Conservation (phyloP, 2,888 invertebrate species). For the Drosophila nigricruria region DNA sequence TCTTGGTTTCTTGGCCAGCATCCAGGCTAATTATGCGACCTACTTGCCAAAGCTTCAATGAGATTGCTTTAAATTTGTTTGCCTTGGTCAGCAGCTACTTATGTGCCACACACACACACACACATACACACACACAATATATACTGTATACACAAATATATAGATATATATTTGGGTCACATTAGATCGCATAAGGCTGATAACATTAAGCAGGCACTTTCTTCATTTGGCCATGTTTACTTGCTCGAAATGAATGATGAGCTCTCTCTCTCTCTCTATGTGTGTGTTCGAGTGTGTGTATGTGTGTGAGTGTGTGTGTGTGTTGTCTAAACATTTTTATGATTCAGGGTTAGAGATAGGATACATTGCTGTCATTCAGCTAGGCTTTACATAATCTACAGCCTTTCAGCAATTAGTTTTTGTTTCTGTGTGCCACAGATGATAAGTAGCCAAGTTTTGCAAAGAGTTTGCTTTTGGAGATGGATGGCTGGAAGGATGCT, state of each 20-base stretch:
- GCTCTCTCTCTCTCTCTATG: slow-evolving; percentile 34
- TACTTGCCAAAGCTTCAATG: slow-evolving; percentile 45
- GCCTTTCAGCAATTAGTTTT: slow-evolving; percentile 76
- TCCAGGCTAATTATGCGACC: slow-evolving; percentile 40
- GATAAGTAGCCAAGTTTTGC: slow-evolving; percentile 68
- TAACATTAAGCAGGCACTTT: slow-evolving; percentile 73
- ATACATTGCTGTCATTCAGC: slow-evolving; percentile 53
- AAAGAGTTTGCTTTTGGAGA: slow-evolving; percentile 48
- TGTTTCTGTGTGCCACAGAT: slow-evolving; percentile 55
- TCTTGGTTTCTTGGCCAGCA: slow-evolving; percentile 26
- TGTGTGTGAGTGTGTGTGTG: slow-evolving; percentile 33
- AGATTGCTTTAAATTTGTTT: slow-evolving; percentile 61
- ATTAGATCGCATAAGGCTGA: slow-evolving; percentile 65
- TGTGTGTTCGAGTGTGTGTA: slow-evolving; percentile 1
- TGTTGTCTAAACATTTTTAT: slow-evolving; percentile 75
- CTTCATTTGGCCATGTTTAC: slow-evolving; percentile 66
- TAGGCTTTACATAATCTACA: slow-evolving; percentile 71
- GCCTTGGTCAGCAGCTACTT: slow-evolving; percentile 52
- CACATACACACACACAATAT: neutral
- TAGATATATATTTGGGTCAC: slow-evolving; percentile 67
- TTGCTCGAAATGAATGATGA: slow-evolving; percentile 68
- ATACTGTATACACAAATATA: slow-evolving; percentile 6
- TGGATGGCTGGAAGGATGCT: slow-evolving; percentile 28
- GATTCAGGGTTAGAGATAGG: slow-evolving; percentile 78
- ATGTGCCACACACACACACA: slow-evolving; percentile 4